Evolutionary conservation across 2,797 vertebrate genomes (phyloP), one percentile per base, ranked within the genome.

Genomic region (Poecilia gillii): DNA sequence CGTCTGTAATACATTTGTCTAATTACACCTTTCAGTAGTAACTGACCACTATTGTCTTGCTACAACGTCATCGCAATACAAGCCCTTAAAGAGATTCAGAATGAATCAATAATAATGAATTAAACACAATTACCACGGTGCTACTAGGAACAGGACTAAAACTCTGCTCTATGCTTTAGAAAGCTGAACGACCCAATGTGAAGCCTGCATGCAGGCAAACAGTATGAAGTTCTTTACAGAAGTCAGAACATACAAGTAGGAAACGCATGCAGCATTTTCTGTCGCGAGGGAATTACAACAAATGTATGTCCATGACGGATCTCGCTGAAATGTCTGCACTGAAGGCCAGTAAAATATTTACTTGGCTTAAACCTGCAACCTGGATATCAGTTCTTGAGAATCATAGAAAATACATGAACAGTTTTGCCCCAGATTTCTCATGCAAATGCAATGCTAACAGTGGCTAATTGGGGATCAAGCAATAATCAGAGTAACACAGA

Each of bases 321-420:
- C 73, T 72, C 55, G 41, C 46, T 80, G 51, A 77, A 76, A 85
- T 74, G 53, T 55, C 33, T 72, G 51, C 72, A 28, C 49, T 74
- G 49, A 81, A 76, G 73, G 31, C 78, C 71, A 80, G 86, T 90
- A 28, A 81, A 89, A 82, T 87, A 91, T 89, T 84, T 72, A 93
- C 79, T 43, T 45, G 31, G 45, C 51, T 64, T 49, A 84, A 73
- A 83, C 55, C 41, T 76, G 36, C 82, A 66, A 84, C 75, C 53
- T 70, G 46, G 46, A 84, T 84, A 71, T 71, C 57, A 28, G 59
- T 51, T 57, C 39, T 55, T 46, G 49, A 70, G 36, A 57, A 66
- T 62, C 33, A 68, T 33, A 36, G 51, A 66, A 84, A 72, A 73
- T 76, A 73, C 23, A 14, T 55, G 18, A 72, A 36, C 6, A 16